Conservation (phyloP, 1,140 invertebrate species). For the Mylabris phalerata region DNA sequence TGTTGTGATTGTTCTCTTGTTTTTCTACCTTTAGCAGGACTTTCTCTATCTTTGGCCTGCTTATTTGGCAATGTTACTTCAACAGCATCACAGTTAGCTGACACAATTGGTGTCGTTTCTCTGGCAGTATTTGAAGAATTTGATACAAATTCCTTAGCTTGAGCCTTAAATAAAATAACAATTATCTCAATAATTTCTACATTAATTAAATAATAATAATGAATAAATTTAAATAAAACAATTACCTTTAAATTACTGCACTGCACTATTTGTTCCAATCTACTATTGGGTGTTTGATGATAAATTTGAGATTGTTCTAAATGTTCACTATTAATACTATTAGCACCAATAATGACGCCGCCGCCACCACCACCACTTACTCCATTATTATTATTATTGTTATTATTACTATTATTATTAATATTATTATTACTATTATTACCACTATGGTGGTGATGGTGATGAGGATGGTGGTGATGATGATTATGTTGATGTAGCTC, state of each 20-base stretch:
- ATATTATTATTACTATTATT: not conserved
- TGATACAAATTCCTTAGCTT: constrained; percentile 37
- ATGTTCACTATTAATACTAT: constrained; percentile 15
- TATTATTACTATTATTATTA: not conserved
- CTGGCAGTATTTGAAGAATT: constrained; percentile 24
- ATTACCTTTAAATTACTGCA: constrained; percentile 37
- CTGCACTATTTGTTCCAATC: constrained; percentile 26
- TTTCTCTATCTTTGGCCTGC: constrained; percentile 35
- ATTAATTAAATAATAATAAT: not conserved
- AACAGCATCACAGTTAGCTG: constrained; percentile 34
- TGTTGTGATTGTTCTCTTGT: constrained; percentile 9
- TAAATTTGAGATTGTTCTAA: not conserved
- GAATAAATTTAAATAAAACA: constrained; percentile 4
- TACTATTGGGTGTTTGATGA: constrained; percentile 3
- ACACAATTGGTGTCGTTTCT: constrained; percentile 38
- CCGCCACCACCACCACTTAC: constrained; percentile 1
- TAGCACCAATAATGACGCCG: constrained; percentile 18
- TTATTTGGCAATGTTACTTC: constrained; percentile 39
- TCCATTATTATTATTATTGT: not conserved
- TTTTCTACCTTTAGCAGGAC: constrained; percentile 36
- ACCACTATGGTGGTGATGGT: not conserved
- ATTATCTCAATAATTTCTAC: not conserved
- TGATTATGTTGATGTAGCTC: not conserved
- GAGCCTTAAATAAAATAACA: constrained; percentile 27
- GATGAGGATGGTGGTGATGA: constrained; percentile 1